phyloP scores from a whole-genome alignment of 2,888 invertebrate species.

The Nymphalis c-album region DNA sequence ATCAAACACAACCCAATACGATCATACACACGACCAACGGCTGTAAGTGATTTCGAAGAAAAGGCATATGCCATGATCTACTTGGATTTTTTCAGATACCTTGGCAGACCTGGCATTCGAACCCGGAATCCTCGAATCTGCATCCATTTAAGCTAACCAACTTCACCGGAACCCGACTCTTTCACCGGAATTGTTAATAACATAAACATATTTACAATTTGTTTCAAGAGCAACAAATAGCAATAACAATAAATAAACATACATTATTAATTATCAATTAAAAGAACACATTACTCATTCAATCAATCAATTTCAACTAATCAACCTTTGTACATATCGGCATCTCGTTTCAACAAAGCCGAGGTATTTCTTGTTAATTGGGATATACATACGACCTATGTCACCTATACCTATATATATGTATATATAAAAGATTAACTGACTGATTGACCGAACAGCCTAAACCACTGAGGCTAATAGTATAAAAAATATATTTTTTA shows the following conservation, averaged over 20 bases:
- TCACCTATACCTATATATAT: not conserved
- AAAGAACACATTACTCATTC: conserved; percentile 6
- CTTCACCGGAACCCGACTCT: too few species aligned
- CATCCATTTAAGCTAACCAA: too few species aligned
- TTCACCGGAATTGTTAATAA: not conserved
- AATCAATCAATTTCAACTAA: conserved; percentile 12
- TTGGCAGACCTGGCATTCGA: too few species aligned
- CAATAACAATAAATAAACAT: not conserved
- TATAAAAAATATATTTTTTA: too few species aligned
- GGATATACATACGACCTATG: not conserved
- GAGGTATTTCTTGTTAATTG: conserved; percentile 1
- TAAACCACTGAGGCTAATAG: too few species aligned
- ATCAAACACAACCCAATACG: too few species aligned
- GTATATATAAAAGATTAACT: not conserved
- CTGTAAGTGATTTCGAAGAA: too few species aligned
- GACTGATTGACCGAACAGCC: too few species aligned
- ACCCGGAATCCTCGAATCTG: too few species aligned
- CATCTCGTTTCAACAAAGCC: not conserved
- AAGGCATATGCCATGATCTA: too few species aligned
- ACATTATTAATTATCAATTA: conserved; percentile 9
- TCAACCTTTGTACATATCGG: conserved; percentile 12
- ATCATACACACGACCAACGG: too few species aligned
- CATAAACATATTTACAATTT: not conserved
- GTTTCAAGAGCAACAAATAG: not conserved
- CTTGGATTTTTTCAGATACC: too few species aligned